Base-by-base conservation (phyloP, 2,113 vertebrate genomes). In the Lagopus leucura region DNA sequence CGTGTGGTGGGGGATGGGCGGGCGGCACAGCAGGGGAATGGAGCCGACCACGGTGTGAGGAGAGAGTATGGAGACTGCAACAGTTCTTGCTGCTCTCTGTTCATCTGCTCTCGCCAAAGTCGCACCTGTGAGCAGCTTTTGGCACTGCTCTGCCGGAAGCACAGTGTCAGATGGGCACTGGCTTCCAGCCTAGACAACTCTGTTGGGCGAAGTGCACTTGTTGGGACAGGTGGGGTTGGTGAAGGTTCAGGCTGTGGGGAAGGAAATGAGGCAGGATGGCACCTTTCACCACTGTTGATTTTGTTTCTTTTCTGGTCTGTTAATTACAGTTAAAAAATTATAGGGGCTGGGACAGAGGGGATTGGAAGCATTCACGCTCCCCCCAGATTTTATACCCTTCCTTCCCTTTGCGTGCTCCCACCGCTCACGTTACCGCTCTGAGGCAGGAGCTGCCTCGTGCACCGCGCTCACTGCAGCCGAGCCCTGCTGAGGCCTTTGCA, bases 401-500 rank as follows among this genome's bases (percentile, higher is more conserved):
- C 9, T 6, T 1, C 8, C 66, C 86, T 90, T 83, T 72, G 20
- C 45, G 43, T 36, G 7, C 17, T 54, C 47, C 78, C 73, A 5
- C 13, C 10, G 5, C 65, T 73, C 8, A 69, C 55, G 30, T 45
- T 67, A 63, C 34, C 34, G 77, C 65, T 83, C 36, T 8, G 75
- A 42, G 45, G 69, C 87, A 5, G 5, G 48, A 45, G 80, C 75
- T 91, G 85, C 54, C 38, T 81, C 52, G 66, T 48, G 58, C 18
- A 50, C 30, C 67, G 45, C 36, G 11, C 54, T 67, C 57, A 0
- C 30, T 63, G 84, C 66, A 42, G 4, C 64, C 1, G 72, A 87
- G 88, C 88, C 71, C 69, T 89, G 88, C 2, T 6, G 84, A 80
- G 93, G 92, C 92, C 95, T 92, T 82, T 17, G 91, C 38, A 79